phyloP scores from a whole-genome alignment of 2,797 vertebrate genomes.

The Sebastes aleutianus region DNA sequence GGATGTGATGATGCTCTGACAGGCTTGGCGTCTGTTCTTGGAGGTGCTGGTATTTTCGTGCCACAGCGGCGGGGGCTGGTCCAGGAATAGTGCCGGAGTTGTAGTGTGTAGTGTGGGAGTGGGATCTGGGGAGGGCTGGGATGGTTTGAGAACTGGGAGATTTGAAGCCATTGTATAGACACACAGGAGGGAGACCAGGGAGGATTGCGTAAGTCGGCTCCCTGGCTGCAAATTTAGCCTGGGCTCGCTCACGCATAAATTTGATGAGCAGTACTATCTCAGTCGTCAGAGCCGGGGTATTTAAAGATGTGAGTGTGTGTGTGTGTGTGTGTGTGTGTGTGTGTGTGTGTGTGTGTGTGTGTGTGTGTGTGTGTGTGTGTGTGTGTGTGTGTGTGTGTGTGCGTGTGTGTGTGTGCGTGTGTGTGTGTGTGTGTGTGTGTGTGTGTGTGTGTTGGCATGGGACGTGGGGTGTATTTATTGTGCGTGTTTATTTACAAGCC shows the following conservation, averaged over 20 bases:
- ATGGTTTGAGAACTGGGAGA: conserved; percentile 65
- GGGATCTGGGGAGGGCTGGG: conserved; percentile 64
- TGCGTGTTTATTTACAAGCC: conserved; percentile 67
- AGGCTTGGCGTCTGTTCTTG: conserved; percentile 79
- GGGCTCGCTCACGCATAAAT: conserved; percentile 75
- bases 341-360: conserved; percentile 45
- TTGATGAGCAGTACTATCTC: conserved; percentile 77
- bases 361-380: too few species aligned
- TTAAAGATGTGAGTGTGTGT: conserved; percentile 73
- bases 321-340: too few species aligned
- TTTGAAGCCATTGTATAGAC: conserved; percentile 70
- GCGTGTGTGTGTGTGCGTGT: conserved; percentile 14
- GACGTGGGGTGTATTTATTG: conserved; percentile 45
- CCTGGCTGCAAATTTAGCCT: conserved; percentile 80
- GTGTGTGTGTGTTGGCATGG: conserved; percentile 51
- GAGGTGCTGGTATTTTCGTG: conserved; percentile 79
- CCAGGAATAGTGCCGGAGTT: conserved; percentile 81
- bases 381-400: too few species aligned
- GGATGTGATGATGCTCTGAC: conserved; percentile 78
- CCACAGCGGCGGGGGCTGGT: conserved; percentile 67
- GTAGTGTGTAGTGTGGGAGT: conserved; percentile 80
- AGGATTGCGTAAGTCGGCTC: conserved; percentile 76
- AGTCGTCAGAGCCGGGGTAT: conserved; percentile 79
- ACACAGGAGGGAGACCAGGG: conserved; percentile 70
- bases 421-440: conserved; percentile 23